Evolutionary conservation across 2,113 vertebrate genomes (phyloP), one percentile per base, ranked within the genome.

Genomic region (Centropristis striata): DNA sequence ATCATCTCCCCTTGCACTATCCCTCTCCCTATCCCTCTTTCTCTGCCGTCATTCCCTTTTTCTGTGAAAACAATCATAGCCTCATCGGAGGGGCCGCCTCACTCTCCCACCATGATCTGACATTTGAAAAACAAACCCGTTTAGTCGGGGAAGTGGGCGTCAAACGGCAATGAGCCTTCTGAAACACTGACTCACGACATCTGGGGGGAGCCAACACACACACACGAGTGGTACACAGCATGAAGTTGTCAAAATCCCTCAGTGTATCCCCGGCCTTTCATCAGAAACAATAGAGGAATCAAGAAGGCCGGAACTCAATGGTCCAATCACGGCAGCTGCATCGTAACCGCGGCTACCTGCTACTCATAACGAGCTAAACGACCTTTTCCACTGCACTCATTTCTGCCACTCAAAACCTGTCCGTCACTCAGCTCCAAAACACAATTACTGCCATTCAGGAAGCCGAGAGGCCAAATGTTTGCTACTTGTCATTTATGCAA

Each of bases 61-160:
- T 70, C 64, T 65, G 25, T 32, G 68, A 84, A 90, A 87, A 92
- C 83, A 90, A 87, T 88, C 75, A 77, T 51, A 54, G 83, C 80
- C 71, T 59, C 54, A 20, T 88, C 57, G 46, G 72, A 79, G 71
- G n/a, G 76, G 86, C 86, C 5, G 32, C 68, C 73, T 82, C 80
- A 8, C 46, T 83, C 87, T 75, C 84, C 78, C 80, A 75, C 68
- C 50, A 18, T 75, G 76, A 86, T 81, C 69, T 90, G 88, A 90
- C 87, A 92, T 92, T 92, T 91, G 71, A 85, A 90, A 92, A 89
- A 78, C 84, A 83, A 88, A 88, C 75, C 61, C 49, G 39, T 89
- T 92, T 85, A 88, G 58, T 63, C 9, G 10, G 65, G 64, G 85
- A 63, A 80, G 80, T 83, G 81, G 85, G 81, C 75, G 71, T 90